Percentiles rank a stretch among this genome's conserved stretches.
Conservation (phyloP, 2,113 vertebrate genomes). For the Heteronetta atricapilla region DNA sequence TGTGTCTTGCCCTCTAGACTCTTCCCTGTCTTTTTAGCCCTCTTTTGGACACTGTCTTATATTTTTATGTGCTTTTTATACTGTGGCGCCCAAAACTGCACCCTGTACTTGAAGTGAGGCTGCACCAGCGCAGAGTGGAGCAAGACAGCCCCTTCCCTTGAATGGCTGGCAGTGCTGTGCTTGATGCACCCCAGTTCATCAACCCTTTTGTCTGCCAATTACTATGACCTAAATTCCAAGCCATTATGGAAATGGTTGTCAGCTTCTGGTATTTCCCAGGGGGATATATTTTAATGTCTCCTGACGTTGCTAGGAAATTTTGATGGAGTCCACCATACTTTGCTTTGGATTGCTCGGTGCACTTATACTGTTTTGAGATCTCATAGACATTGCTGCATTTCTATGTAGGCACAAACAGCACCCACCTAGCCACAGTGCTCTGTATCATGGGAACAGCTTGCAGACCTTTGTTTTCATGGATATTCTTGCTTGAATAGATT, state of each 20-base stretch:
- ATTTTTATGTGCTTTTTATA: no score
- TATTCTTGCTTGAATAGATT: slow-evolving; percentile 61
- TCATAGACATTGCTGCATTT: background rate
- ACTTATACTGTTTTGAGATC: background rate
- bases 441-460: background rate
- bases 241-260: background rate
- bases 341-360: background rate
- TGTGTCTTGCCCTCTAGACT: no score
- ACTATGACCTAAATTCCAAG: background rate
- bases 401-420: background rate
- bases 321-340: background rate
- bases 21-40: no score
- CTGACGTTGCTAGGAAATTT: background rate
- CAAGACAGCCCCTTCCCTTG: no score
- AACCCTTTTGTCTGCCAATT: background rate
- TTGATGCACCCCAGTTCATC: no score
- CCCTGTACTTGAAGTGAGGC: no score
- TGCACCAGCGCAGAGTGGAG: no score
- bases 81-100: no score
- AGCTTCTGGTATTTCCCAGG: background rate
- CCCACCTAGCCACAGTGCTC: background rate
- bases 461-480: slow-evolving; percentile 3
- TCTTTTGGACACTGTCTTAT: no score
- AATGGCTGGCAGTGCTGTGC: no score
- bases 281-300: background rate